Base-by-base conservation (phyloP, 1,140 invertebrate genomes). In the Laupala kohalensis region DNA sequence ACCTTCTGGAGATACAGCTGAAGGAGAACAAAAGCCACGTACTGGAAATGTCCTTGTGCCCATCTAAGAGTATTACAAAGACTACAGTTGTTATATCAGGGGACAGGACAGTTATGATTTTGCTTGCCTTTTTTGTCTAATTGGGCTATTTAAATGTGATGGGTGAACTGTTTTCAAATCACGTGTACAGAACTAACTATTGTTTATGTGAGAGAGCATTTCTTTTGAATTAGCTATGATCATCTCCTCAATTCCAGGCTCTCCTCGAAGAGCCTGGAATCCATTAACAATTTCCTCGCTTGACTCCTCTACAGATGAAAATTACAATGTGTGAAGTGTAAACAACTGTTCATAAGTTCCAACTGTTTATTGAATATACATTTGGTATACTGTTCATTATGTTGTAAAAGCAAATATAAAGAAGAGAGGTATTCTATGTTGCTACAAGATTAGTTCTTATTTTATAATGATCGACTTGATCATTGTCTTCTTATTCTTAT, bases 251-350 rank as follows among this genome's bases (percentile, higher is more conserved):
- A 53, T n/a, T n/a, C n/a, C n/a, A n/a, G n/a, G 96, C 78, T 97
- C 95, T 76, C 87, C 88, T 73, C 95, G 84, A 69, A 97, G 82
- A 70, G 86, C 84, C 82, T 97, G 93, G 82, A 97, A 97, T 67
- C 89, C 91, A 67, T 86, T 85, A 74, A 96, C 84, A 75, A 96
- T 90, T 81, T 95, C 91, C 82, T 96, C 93, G 37, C 86, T 86
- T 73, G 81, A 78, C 71, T 77, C 78, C 63, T 75, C 74, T 78
- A 82, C 81, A 19, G 71, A 6, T 66, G n/a, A n/a, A n/a, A n/a
- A n/a, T n/a, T n/a, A n/a, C n/a, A n/a, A n/a, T n/a, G n/a, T n/a
- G n/a, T n/a, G n/a, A n/a, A n/a, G n/a, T n/a, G n/a, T n/a, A n/a
- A n/a, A n/a, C n/a, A n/a, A n/a, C n/a, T n/a, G n/a, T n/a, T n/a